Percentiles rank a stretch among this genome's conserved stretches.
Conservation (phyloP, 1,140 invertebrate genomes). For the Bilobella aurantiaca region DNA sequence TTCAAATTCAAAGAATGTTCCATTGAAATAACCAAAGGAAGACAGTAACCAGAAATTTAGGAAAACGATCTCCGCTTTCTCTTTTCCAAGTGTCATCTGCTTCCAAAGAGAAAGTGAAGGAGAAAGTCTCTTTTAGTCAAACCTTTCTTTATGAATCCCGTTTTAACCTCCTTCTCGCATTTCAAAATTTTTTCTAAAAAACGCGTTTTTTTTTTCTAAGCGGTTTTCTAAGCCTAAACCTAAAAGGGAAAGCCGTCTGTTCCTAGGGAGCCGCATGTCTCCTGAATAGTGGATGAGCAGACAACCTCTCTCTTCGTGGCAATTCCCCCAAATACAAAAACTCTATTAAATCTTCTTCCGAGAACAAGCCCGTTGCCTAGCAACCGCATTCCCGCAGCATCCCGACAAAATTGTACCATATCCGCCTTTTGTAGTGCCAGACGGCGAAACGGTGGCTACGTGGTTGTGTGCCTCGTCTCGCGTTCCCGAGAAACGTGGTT, state of each 20-base stretch:
- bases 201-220: too few relatives aligned
- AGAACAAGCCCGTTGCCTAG: too few relatives aligned
- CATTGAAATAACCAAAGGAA: not conserved
- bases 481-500: too few relatives aligned
- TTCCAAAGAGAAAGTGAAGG: not conserved
- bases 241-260: too few relatives aligned
- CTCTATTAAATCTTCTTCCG: not conserved
- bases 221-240: too few relatives aligned
- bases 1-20: not conserved
- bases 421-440: too few relatives aligned
- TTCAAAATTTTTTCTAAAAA: too few relatives aligned
- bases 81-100: not conserved
- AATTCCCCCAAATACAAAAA: not conserved
- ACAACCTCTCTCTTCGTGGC: not conserved
- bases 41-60: not conserved
- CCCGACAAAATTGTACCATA: too few relatives aligned
- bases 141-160: not conserved
- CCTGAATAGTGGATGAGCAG: slow-evolving; percentile 5
- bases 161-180: not conserved
- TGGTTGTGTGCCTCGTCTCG: too few relatives aligned
- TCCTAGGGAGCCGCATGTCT: not conserved
- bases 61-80: not conserved
- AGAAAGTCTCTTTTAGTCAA: too few relatives aligned
- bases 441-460: too few relatives aligned
- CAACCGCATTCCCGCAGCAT: too few relatives aligned